Conservation (phyloP, 2,797 vertebrate species). For the Enteromius paludinosus region DNA sequence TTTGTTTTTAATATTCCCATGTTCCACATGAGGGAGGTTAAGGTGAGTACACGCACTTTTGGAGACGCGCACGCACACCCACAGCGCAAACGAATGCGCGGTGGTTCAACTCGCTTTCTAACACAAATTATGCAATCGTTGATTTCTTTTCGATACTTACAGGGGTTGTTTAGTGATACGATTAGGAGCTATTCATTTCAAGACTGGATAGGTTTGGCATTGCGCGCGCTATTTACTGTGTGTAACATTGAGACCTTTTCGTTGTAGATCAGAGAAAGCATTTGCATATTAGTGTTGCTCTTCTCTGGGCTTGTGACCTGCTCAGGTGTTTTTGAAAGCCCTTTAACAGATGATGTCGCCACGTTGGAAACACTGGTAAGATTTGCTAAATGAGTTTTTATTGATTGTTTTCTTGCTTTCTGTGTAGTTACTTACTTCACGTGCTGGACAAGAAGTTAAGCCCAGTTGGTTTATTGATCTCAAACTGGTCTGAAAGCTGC, state of each 20-base stretch:
- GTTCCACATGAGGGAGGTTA: conserved; percentile 64
- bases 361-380: conserved; percentile 60
- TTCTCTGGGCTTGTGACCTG: conserved; percentile 57
- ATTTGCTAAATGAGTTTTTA: not conserved
- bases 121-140: not conserved
- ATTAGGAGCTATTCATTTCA: not conserved
- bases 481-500: not conserved
- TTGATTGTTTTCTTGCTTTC: not conserved
- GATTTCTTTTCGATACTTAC: not conserved
- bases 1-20: conserved; percentile 43
- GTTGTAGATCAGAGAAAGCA: conserved; percentile 53
- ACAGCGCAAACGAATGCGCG: not conserved
- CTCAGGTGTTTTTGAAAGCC: conserved; percentile 57
- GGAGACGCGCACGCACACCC: conserved; percentile 12
- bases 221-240: not conserved
- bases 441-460: not conserved
- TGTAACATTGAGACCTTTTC: not conserved
- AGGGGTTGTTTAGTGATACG: not conserved
- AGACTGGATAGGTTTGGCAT: not conserved
- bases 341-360: conserved; percentile 61
- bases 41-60: conserved; percentile 48
- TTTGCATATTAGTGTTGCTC: conserved; percentile 59
- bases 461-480: not conserved
- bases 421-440: too few relatives aligned
- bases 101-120: conserved; percentile 12